phyloP scores from a whole-genome alignment of 2,797 vertebrate genomes.

The Hemibagrus guttatus region DNA sequence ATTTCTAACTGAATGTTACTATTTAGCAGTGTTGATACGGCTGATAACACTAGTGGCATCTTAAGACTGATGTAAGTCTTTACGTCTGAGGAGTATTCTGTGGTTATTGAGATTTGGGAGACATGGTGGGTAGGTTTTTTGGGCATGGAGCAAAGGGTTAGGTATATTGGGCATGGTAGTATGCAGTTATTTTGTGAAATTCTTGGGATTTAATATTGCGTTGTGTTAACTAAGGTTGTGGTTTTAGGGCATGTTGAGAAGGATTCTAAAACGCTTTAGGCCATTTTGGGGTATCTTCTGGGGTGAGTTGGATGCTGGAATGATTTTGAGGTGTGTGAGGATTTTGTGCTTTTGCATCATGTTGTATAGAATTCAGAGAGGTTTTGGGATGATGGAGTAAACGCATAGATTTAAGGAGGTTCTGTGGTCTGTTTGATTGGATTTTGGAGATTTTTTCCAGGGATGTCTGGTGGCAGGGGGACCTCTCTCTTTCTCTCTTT shows the following conservation, averaged over 20 bases:
- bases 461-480: background rate
- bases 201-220: background rate
- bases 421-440: background rate
- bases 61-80: background rate
- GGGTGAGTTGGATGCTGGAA: background rate
- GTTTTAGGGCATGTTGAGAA: background rate
- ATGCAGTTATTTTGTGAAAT: background rate
- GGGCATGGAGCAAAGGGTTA: background rate
- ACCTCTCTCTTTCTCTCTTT: slow-evolving; percentile 21
- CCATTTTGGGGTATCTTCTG: background rate
- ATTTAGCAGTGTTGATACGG: background rate
- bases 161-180: background rate
- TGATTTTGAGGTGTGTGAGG: background rate
- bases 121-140: background rate
- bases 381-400: background rate
- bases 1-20: background rate
- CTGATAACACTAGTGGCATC: background rate
- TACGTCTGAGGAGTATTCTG: background rate
- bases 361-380: background rate
- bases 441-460: background rate
- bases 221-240: background rate
- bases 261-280: background rate
- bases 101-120: background rate
- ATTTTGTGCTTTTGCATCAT: background rate
- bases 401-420: background rate